Percentiles rank a stretch among this genome's conserved stretches.
Evolutionary conservation across 1,140 invertebrate species (phyloP).

Genomic region (Brachionus manjavacas): DNA sequence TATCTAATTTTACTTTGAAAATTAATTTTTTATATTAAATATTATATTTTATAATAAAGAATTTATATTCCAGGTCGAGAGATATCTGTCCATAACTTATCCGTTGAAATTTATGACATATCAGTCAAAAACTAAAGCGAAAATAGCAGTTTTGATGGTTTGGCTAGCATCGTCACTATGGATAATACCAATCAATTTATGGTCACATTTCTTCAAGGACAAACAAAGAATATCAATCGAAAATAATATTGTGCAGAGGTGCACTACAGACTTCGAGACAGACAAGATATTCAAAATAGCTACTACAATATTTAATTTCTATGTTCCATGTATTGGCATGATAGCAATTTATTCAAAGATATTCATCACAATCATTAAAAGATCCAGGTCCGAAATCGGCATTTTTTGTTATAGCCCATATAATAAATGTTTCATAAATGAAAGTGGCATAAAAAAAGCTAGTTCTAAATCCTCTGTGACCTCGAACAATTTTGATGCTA

Average conservation of each 20-base stretch:
- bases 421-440: not conserved
- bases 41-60: conserved; percentile 58
- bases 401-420: not conserved
- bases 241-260: not conserved
- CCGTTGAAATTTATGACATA: conserved; percentile 63
- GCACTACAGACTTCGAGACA: not conserved
- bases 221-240: not conserved
- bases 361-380: not conserved
- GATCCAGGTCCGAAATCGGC: conserved; percentile 31
- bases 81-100: conserved; percentile 61
- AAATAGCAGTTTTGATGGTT: conserved; percentile 60
- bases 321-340: conserved; percentile 38
- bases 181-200: conserved; percentile 60
- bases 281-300: conserved; percentile 39
- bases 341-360: conserved; percentile 39
- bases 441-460: not conserved
- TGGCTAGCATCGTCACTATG: conserved; percentile 61
- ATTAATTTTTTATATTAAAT: no score
- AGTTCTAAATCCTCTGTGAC: not conserved
- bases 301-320: conserved; percentile 37
- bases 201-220: conserved; percentile 47
- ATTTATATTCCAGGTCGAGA: conserved; percentile 59
- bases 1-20: no score
- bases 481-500: not conserved
- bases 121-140: conserved; percentile 58